Base-by-base conservation (phyloP, 2,888 invertebrate species). In the Myopa testacea region DNA sequence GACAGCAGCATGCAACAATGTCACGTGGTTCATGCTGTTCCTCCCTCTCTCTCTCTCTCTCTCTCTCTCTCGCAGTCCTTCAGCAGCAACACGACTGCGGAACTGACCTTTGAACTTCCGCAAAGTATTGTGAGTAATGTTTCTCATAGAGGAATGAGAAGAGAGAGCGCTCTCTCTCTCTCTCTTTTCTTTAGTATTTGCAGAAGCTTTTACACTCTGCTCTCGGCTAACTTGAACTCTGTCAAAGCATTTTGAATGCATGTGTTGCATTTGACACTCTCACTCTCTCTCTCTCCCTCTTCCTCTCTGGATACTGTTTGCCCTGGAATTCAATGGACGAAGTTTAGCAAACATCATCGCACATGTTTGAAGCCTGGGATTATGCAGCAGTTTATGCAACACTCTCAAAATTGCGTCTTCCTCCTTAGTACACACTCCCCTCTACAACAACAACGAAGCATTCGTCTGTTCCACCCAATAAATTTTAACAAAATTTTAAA, bases 1-100 rank as follows among this genome's bases (percentile, higher is more conserved):
- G 73, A 3, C 2, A 79, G 73, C 79, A 80, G 81, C 73, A 80
- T 84, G 85, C 85, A 85, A 85, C 85, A 84, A 83, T 82, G 84
- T 82, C 85, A 85, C 85, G 85, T 85, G 85, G 85, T 69, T 58
- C 16, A 55, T 60, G 7, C 67, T 78, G 71, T 76, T 80, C 4
- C 16, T 55, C 84, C 84, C 84, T 84, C 82, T 75, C 81, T 80
- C 78, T 78, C 19, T 6, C 34, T 60, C 58, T 55, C 67, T 55
- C 37, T 55, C 71, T 71, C 65, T 78, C 73, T 75, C 80, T 81
- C 80, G 82, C 77, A 12, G 37, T 1, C 70, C 58, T 26, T 55
- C 75, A 79, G 74, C 77, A 78, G 80, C 81, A 76, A 76, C 45
- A 75, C 72, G 52, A 70, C 69, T 77, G 80, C 80, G 77, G 50